A percentile compares a stretch with the other conserved stretches of the same genome.
phyloP scores from a whole-genome alignment of 2,113 vertebrate species.

The Sisor rabdophorus region DNA sequence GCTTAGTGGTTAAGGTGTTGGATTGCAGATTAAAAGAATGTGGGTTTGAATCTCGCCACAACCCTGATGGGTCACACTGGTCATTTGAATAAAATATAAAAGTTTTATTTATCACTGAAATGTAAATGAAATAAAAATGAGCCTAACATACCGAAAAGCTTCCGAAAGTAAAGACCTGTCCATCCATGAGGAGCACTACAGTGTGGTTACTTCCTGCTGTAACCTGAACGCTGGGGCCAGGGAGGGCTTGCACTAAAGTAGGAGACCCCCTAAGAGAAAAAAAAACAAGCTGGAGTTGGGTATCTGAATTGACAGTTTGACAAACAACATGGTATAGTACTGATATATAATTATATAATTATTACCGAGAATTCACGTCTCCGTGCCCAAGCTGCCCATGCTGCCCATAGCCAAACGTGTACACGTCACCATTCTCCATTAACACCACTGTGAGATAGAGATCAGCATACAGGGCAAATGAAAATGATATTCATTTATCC shows the following conservation, averaged over 20 bases:
- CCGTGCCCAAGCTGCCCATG: slow-evolving; percentile 96
- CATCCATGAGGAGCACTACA: slow-evolving; percentile 90
- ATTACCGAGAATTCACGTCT: slow-evolving; percentile 95
- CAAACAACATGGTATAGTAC: background rate
- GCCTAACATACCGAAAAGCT: slow-evolving; percentile 93
- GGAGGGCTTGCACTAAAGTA: slow-evolving; percentile 89
- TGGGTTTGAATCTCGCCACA: too few species aligned
- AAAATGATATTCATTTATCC: background rate
- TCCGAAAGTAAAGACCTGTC: slow-evolving; percentile 97
- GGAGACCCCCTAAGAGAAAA: slow-evolving; percentile 82
- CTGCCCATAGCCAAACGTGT: slow-evolving; percentile 96
- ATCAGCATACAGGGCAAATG: background rate
- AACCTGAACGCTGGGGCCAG: slow-evolving; percentile 88
- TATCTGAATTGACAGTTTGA: background rate
- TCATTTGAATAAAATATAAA: too few species aligned
- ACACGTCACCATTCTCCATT: slow-evolving; percentile 98
- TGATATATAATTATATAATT: background rate
- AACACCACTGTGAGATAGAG: slow-evolving; percentile 79
- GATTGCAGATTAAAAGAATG: too few species aligned
- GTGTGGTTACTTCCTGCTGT: slow-evolving; percentile 98
- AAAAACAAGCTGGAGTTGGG: background rate
- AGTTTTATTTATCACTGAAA: background rate
- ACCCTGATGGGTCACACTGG: too few species aligned
- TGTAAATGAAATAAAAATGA: background rate
- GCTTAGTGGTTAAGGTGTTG: too few species aligned